A percentile compares a stretch with the other conserved stretches of the same genome.
Conservation (phyloP, 2,888 invertebrate species). For the Elmis aenea region DNA sequence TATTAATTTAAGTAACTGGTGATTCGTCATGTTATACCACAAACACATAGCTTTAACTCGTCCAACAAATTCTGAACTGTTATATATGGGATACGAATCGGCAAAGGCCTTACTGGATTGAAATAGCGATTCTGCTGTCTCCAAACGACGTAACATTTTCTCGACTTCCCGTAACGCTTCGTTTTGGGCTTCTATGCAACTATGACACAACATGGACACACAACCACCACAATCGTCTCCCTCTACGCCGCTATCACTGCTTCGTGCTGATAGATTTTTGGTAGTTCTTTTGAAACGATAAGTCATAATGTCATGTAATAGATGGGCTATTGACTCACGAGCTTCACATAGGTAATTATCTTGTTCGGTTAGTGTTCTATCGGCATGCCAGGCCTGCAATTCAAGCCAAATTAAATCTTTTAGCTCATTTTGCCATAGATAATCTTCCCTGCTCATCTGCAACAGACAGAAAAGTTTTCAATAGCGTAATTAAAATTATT, state of each 20-base stretch:
- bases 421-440: slow-evolving; percentile 81
- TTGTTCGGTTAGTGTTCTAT: slow-evolving; percentile 69
- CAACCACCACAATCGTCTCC: slow-evolving; percentile 62
- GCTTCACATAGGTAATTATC: slow-evolving; percentile 72
- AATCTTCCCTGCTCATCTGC: slow-evolving; percentile 78
- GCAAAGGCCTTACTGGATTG: slow-evolving; percentile 80
- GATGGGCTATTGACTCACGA: slow-evolving; percentile 63
- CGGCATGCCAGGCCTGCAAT: slow-evolving; percentile 78
- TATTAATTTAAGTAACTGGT: slow-evolving; percentile 75
- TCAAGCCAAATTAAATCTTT: slow-evolving; percentile 91
- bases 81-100: slow-evolving; percentile 65
- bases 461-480: slow-evolving; percentile 17
- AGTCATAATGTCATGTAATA: slow-evolving; percentile 70
- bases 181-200: slow-evolving; percentile 68
- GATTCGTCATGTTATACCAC: slow-evolving; percentile 87
- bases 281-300: slow-evolving; percentile 56
- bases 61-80: slow-evolving; percentile 58
- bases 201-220: slow-evolving; percentile 65
- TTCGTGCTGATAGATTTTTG: slow-evolving; percentile 30
- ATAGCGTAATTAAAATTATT: no score
- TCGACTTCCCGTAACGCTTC: slow-evolving; percentile 71
- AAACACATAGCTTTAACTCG: slow-evolving; percentile 78
- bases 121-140: slow-evolving; percentile 74
- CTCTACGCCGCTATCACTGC: slow-evolving; percentile 40
- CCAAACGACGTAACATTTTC: slow-evolving; percentile 64